Evolutionary conservation across 2,113 vertebrate species (phyloP), one percentile per base, ranked within the genome.

Genomic region (Dolichotis patagonum): DNA sequence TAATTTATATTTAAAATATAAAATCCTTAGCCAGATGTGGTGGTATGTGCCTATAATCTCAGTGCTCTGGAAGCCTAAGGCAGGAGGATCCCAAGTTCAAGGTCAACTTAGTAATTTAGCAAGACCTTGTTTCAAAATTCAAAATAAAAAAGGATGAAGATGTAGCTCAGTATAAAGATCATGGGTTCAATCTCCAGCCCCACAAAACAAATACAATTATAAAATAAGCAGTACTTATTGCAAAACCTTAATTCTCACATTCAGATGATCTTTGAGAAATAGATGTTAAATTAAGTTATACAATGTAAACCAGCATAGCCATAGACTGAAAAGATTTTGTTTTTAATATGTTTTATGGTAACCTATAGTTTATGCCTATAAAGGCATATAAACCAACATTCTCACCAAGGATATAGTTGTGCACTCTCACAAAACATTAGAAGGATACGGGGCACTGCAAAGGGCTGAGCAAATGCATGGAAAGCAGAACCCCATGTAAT

Each of bases 401-500:
- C 84, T 86, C 81, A 75, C 65, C 56, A 96, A 94, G 85, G 85
- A 84, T 54, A 80, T 71, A 62, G 84, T n/a, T 94, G 38, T 14
- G 49, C 83, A 94, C 56, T 75, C 56, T 86, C 62, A 88, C 0
- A 65, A n/a, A 73, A 58, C 32, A 83, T 86, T 30, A 43, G 90
- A 98, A 99, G 99, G 99, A 99, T 99, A 99, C 99, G 99, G 98
- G 99, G 99, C 97, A 99, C 99, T 71, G 99, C 99, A 95, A 99
- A 99, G 19, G 99, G 99, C 97, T 99, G 99, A 97, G 99, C 99
- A 69, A 99, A 99, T 96, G 99, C 99, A 80, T 99, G 99, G 97
- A 99, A 99, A 78, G 99, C 99, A 86, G 99, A 99, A 62, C 99
- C 99, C 99, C 99, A 99, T 0, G 99, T 99, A 98, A 99, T 99